Evolutionary conservation across 2,888 invertebrate genomes (phyloP), one percentile per base, ranked within the genome.

Genomic region (Drosophila borealis): DNA sequence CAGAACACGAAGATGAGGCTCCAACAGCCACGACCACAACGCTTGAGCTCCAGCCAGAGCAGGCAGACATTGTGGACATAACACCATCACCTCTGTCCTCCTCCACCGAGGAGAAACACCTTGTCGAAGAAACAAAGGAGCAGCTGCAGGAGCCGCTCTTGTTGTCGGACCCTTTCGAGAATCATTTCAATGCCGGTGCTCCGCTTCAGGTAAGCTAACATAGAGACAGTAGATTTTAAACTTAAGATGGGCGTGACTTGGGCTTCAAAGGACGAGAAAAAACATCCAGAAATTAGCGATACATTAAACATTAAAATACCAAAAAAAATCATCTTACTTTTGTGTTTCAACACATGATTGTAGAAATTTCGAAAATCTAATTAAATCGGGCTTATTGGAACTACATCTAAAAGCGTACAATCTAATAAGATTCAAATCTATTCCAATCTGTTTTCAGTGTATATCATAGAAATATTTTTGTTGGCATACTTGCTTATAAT

Each of bases 41-140:
- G 14, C 64, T 78, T 25, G 72, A 79, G 4, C 41, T 78, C 5
- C 63, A 74, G 13, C 80, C 87, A 3, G 77, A 87, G 48, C 70
- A 72, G 41, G 73, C 80, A 0, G 89, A 79, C 25, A 72, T 88
- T 36, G 87, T 80, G 17, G 78, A 80, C 46, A 65, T 80, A 29
- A 78, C 87, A 17, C 78, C 81, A 17, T 87, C 82, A 4, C 81
- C 88, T 8, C 34, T 83, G 3, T 78, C 75, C 29, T 85, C 84
- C 9, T 88, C 73, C 53, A 85, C 89, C 21, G 90, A 90, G 53
- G 91, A 90, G 63, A 91, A 90, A 57, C 89, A 91, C 74, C 74
- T 90, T 9, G 65, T 89, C 2, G 90, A 90, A 56, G 89, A 90
- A 48, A 90, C 90, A 8, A 90, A 90, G 70, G 90, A 91, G 60